Percentiles rank a stretch among this genome's conserved stretches.
Conservation (phyloP, 2,888 invertebrate genomes). For the Ectemnius continuus region DNA sequence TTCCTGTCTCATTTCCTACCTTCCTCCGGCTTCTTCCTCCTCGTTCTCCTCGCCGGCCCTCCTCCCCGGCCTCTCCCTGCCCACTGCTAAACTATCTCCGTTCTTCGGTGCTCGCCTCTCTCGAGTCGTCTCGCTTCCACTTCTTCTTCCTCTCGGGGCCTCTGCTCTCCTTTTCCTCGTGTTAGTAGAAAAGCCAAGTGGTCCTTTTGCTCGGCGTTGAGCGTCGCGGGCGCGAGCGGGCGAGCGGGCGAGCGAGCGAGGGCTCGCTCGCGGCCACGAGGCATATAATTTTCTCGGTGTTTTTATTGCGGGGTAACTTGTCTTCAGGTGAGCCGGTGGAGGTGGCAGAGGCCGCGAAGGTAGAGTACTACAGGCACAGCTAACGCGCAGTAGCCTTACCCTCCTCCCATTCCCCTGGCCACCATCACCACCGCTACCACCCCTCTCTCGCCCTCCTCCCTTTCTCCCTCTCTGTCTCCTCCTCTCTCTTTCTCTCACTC, state of each 20-base stretch:
- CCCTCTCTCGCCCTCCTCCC: constrained; percentile 29
- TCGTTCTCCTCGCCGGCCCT: constrained; percentile 24
- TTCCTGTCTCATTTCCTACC: constrained; percentile 16
- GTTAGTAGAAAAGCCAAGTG: constrained; percentile 72
- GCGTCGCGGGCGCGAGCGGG: constrained; percentile 41
- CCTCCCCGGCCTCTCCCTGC: constrained; percentile 44
- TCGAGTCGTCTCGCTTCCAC: constrained; percentile 15
- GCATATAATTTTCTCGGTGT: constrained; percentile 78
- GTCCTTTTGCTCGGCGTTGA: constrained; percentile 66
- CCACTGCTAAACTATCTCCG: constrained; percentile 30
- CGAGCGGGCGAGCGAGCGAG: too few species aligned
- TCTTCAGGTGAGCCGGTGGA: constrained; percentile 76
- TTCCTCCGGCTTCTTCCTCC: constrained; percentile 30
- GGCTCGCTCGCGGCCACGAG: constrained; percentile 70
- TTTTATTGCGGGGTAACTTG: constrained; percentile 78
- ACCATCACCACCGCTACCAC: constrained; percentile 36
- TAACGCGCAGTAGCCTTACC: constrained; percentile 76
- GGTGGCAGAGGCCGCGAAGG: constrained; percentile 69
- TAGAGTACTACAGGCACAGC: constrained; percentile 75
- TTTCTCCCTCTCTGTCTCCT: constrained; percentile 26
- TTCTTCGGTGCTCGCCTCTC: constrained; percentile 22
- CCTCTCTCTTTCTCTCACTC: constrained; percentile 16
- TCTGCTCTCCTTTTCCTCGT: constrained; percentile 60
- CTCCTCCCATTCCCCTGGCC: constrained; percentile 43
- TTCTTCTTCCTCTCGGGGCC: constrained; percentile 40